Percentiles rank a stretch among this genome's conserved stretches.
These are phyloP conservation scores for Limanda limanda DNA, from an alignment of 2,113 vertebrate genomes.

Conservation along the genomic window DNA sequence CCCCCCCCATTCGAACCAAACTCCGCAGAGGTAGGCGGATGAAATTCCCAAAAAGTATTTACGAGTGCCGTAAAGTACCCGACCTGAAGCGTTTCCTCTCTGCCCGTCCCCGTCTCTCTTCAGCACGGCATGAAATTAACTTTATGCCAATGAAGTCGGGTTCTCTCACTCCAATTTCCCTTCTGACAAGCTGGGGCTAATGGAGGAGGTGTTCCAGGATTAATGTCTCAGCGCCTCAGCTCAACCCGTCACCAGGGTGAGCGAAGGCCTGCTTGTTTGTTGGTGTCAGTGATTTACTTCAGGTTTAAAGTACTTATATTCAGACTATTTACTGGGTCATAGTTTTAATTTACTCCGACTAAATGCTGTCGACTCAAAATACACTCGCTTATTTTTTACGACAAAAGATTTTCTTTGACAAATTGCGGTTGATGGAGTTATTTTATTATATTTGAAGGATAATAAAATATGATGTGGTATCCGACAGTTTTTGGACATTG, in stretches of 20 bases:
- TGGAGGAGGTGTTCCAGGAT: slow-evolving; percentile 51
- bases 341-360: background rate
- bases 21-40: slow-evolving; percentile 20
- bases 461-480: no score
- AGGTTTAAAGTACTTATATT: background rate
- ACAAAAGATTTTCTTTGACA: no score
- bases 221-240: slow-evolving; percentile 53
- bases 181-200: slow-evolving; percentile 62
- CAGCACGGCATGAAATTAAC: slow-evolving; percentile 62
- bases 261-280: slow-evolving; percentile 55
- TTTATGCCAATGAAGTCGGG: slow-evolving; percentile 26
- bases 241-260: background rate
- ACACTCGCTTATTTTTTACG: no score
- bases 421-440: no score
- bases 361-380: no score
- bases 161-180: slow-evolving; percentile 46
- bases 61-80: slow-evolving; percentile 54
- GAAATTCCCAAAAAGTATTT: slow-evolving; percentile 59
- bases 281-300: slow-evolving; percentile 53
- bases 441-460: no score
- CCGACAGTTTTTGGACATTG: no score
- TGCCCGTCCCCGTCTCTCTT: slow-evolving; percentile 44
- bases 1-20: slow-evolving; percentile 15
- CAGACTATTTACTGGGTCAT: background rate
- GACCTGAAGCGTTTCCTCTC: slow-evolving; percentile 54